These are phyloP conservation scores for Mus spicilegus DNA, from an alignment of 2,113 vertebrate genomes.

Conservation along the genomic window DNA sequence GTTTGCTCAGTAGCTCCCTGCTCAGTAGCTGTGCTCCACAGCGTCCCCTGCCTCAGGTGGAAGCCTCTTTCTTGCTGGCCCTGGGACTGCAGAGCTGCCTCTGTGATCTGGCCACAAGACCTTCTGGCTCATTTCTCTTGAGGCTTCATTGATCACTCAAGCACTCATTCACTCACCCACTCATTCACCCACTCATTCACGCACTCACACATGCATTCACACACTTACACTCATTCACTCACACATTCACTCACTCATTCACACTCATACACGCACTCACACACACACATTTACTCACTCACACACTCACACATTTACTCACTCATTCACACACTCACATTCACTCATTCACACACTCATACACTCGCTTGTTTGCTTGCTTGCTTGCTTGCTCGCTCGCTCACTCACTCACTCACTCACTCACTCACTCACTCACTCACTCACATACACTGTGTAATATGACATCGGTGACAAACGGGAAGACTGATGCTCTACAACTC, in stretches of 20 bases:
- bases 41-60: neutral
- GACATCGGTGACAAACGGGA: neutral
- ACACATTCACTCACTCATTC: too few species aligned
- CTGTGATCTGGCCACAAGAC: neutral
- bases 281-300: too few species aligned
- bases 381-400: too few species aligned
- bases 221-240: too few species aligned
- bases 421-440: neutral
- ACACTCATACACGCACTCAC: too few species aligned
- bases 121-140: neutral
- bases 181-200: too few species aligned
- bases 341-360: too few species aligned
- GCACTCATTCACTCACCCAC: neutral
- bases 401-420: neutral
- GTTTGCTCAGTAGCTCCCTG: neutral
- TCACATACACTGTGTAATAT: neutral
- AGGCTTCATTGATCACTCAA: neutral
- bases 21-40: fast-evolving
- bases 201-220: too few species aligned
- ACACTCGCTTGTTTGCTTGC: too few species aligned
- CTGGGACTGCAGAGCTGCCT: neutral
- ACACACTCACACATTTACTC: too few species aligned
- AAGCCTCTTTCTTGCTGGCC: neutral
- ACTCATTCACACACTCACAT: too few species aligned
- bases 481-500: neutral